Percentiles rank a stretch among this genome's conserved stretches.
Evolutionary conservation across 2,888 invertebrate species (phyloP).

Genomic region (Lochmaea capreae): DNA sequence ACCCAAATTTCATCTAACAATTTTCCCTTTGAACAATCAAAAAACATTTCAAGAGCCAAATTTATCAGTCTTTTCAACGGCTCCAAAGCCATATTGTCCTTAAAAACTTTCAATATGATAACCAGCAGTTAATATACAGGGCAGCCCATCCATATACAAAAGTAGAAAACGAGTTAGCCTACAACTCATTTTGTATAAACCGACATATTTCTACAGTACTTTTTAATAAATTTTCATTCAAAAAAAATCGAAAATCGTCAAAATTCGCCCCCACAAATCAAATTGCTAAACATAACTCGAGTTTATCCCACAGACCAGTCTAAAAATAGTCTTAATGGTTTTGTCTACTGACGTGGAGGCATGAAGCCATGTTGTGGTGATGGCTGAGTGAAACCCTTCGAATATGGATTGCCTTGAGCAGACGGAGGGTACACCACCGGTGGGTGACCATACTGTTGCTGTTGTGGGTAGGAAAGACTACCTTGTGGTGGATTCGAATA

Average conservation of each 20-base stretch:
- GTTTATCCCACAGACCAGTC: constrained; percentile 9
- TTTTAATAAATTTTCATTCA: too few species aligned
- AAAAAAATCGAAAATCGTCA: too few species aligned
- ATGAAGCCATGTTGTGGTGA: constrained; percentile 59
- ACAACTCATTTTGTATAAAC: too few species aligned
- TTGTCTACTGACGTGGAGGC: constrained; percentile 58
- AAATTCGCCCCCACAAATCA: background rate
- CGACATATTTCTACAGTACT: too few species aligned
- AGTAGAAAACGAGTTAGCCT: too few species aligned
- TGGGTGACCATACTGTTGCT: constrained; percentile 56
- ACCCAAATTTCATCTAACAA: constrained; percentile 8
- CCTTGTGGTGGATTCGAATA: constrained; percentile 58
- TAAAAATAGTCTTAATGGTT: constrained; percentile 15
- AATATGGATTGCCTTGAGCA: constrained; percentile 61
- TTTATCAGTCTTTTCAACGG: background rate
- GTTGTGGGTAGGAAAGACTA: constrained; percentile 56
- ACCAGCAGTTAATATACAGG: background rate
- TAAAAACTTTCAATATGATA: background rate
- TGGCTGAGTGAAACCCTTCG: constrained; percentile 60
- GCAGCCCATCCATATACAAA: background rate
- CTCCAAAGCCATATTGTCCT: background rate
- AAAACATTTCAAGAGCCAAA: background rate
- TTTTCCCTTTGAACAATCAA: background rate
- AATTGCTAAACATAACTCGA: background rate
- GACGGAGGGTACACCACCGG: constrained; percentile 52